These are phyloP conservation scores for Eupithecia dodoneata DNA, from an alignment of 2,888 invertebrate species.

Conservation along the genomic window DNA sequence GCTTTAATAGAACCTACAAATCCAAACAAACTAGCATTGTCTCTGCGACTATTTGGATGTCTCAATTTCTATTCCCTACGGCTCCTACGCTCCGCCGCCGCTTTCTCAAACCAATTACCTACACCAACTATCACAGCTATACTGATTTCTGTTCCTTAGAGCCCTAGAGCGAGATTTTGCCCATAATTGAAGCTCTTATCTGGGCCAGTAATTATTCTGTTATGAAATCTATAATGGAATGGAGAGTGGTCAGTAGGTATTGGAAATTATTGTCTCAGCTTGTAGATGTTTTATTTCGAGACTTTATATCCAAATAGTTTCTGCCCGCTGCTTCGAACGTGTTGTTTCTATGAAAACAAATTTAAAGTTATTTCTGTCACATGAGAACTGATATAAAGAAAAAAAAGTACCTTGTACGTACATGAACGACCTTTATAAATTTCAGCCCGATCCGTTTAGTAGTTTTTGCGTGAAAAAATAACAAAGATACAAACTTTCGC, in stretches of 20 bases:
- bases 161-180: constrained; percentile 33
- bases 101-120: constrained; percentile 36
- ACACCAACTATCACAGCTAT: constrained; percentile 8
- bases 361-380: too few species aligned
- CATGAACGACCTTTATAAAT: too few species aligned
- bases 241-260: constrained; percentile 48
- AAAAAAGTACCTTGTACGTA: too few species aligned
- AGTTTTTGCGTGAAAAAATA: too few species aligned
- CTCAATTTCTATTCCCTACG: not conserved
- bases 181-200: constrained; percentile 42
- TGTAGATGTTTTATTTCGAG: not conserved
- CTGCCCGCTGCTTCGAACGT: too few species aligned
- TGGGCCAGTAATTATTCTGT: constrained; percentile 60
- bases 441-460: too few species aligned
- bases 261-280: constrained; percentile 24
- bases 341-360: too few species aligned
- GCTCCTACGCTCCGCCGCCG: constrained; percentile 6
- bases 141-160: constrained; percentile 28
- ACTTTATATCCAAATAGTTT: too few species aligned
- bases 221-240: constrained; percentile 55
- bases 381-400: too few species aligned
- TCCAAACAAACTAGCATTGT: not conserved
- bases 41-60: not conserved
- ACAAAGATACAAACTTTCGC: too few species aligned
- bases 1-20: not conserved